Evolutionary conservation across 2,113 vertebrate genomes (phyloP), one percentile per base, ranked within the genome.

Genomic region (Pseudonaja textilis): DNA sequence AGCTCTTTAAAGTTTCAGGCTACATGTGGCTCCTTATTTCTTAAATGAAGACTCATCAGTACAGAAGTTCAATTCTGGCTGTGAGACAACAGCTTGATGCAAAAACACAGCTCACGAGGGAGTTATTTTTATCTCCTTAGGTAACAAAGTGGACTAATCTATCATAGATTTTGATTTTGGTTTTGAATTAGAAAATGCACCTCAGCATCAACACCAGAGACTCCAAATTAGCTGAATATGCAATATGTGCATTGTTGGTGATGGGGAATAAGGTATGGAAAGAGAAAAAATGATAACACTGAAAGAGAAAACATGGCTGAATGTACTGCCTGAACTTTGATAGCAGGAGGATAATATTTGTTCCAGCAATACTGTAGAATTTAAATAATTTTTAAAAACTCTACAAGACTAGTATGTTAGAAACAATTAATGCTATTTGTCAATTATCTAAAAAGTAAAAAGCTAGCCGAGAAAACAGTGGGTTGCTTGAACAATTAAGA

Each of bases 1-100:
- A 93, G 20, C 88, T 94, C 93, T 87, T 87, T 42, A 34, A 93
- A 91, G 54, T 91, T 93, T 93, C 87, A 91, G 81, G 52, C 81
- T 90, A 91, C 22, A 89, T 93, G 14, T 10, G 50, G 26, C 92
- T 74, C 86, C 45, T 50, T 34, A 23, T 59, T 91, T 93, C 91
- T 92, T 69, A 42, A 90, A 85, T 0, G 81, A 0, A 57, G 85
- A 34, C 2, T 1, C 10, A 25, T 0, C 2, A 10, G 11, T 12
- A 54, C 86, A 85, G 1, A 3, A 92, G 52, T 34, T 90, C 92
- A 86, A 34, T 6, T 81, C 0, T 11, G 91, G 91, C 91, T 94
- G 92, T 89, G 57, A 88, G 45, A 91, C 16, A 8, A 6, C 61
- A 55, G 0, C 3, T 47, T 18, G 74, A 74, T 16, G n/a, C 8